These are phyloP conservation scores for Chironomus tepperi DNA, from an alignment of 1,140 invertebrate genomes.

Conservation along the genomic window DNA sequence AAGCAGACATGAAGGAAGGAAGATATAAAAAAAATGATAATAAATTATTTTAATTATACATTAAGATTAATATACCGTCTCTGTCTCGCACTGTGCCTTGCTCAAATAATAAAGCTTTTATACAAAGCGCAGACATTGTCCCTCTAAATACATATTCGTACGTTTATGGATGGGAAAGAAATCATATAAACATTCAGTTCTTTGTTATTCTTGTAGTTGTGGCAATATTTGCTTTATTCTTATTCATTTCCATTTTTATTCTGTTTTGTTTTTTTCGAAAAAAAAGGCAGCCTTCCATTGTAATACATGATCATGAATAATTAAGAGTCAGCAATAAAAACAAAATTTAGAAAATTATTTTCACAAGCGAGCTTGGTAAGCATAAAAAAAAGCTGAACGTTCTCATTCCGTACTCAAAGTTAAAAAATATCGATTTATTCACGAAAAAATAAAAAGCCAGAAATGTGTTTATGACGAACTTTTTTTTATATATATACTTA, in stretches of 20 bases:
- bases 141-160: too few species aligned
- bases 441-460: background rate
- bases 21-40: background rate
- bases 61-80: background rate
- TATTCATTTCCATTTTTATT: too few species aligned
- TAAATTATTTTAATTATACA: constrained; percentile 4
- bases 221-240: too few species aligned
- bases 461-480: background rate
- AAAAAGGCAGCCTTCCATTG: background rate
- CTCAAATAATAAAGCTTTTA: background rate
- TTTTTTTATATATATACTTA: background rate
- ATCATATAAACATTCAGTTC: too few species aligned
- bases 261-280: too few species aligned
- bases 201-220: too few species aligned
- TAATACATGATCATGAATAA: constrained; percentile 23
- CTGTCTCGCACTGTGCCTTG: background rate
- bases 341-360: constrained; percentile 20
- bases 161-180: too few species aligned
- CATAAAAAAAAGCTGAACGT: background rate
- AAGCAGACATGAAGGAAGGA: background rate
- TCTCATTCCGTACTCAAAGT: background rate
- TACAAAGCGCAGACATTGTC: background rate
- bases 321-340: constrained; percentile 16
- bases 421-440: constrained; percentile 3
- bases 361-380: constrained; percentile 4